phyloP scores from a whole-genome alignment of 92 coral and sea anemone species.

The Phymanthus crucifer region DNA sequence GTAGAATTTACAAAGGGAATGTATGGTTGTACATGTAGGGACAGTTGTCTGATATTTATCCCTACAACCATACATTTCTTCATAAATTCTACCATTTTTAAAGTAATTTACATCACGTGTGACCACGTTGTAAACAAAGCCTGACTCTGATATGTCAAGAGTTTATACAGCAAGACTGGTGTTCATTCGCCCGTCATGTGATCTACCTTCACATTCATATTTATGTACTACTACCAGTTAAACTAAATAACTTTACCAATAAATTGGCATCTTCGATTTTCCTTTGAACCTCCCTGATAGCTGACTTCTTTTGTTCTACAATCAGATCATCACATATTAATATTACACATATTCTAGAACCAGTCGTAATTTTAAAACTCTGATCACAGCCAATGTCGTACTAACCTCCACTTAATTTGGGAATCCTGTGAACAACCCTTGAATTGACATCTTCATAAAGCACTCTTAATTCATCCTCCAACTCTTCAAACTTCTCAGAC shows the following conservation, averaged over 20 bases:
- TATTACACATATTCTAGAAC: neutral
- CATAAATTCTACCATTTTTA: too few relatives aligned
- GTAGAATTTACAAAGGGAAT: too few relatives aligned
- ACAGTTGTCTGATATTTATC: too few relatives aligned
- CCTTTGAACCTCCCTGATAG: constrained; percentile 91
- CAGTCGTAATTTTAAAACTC: neutral
- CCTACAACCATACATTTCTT: too few relatives aligned
- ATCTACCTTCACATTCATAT: neutral
- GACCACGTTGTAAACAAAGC: too few relatives aligned
- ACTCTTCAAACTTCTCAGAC: constrained; percentile 98
- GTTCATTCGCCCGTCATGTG: neutral
- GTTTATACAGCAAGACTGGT: too few relatives aligned
- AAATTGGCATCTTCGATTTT: constrained; percentile 93
- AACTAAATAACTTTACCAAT: constrained; percentile 58
- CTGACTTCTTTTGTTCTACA: constrained; percentile 82
- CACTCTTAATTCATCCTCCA: constrained; percentile 80
- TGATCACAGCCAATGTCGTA: neutral
- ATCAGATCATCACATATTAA: neutral
- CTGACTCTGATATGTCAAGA: too few relatives aligned
- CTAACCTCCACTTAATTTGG: constrained; percentile 86
- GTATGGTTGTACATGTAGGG: too few relatives aligned
- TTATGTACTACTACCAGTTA: neutral
- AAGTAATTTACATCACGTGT: too few relatives aligned
- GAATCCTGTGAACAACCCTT: constrained; percentile 75
- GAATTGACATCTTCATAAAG: constrained; percentile 71